phyloP scores from a whole-genome alignment of 2,888 invertebrate species.

The Polietes domitor region DNA sequence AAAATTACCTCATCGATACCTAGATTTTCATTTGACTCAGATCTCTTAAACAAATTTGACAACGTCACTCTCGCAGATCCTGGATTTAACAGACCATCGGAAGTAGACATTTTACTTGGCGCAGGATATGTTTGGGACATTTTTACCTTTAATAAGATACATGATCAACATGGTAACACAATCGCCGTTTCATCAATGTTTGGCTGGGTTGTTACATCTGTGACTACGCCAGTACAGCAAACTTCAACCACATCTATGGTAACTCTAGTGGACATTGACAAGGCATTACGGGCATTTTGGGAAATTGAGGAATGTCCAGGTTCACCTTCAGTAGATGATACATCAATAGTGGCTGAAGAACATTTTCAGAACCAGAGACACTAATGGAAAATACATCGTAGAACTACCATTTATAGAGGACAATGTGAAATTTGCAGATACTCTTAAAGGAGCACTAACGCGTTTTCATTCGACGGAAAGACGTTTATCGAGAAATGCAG shows the following conservation, averaged over 20 bases:
- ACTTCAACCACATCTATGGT: background rate
- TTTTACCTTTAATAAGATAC: background rate
- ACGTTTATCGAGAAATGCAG: constrained; percentile 27
- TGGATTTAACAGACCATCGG: background rate
- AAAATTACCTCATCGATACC: constrained; percentile 23
- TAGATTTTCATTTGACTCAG: background rate
- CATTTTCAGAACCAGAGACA: constrained; percentile 23
- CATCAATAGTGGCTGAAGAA: constrained; percentile 7
- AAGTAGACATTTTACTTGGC: constrained; percentile 21
- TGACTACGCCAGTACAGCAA: background rate
- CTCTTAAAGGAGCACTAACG: background rate
- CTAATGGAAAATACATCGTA: constrained; percentile 36
- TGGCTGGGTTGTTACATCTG: constrained; percentile 39
- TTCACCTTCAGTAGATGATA: background rate
- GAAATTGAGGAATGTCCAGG: background rate
- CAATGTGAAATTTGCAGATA: constrained; percentile 2
- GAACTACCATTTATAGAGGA: constrained; percentile 37
- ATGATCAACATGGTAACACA: background rate
- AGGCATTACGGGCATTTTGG: constrained; percentile 26
- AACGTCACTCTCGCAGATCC: constrained; percentile 6
- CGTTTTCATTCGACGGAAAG: constrained; percentile 40
- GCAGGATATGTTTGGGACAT: constrained; percentile 6
- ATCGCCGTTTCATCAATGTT: background rate
- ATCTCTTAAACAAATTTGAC: background rate
- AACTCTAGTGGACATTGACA: constrained; percentile 16